Evolutionary conservation across 2,888 invertebrate genomes (phyloP).

Genomic region (Hyppa rectilinea): DNA sequence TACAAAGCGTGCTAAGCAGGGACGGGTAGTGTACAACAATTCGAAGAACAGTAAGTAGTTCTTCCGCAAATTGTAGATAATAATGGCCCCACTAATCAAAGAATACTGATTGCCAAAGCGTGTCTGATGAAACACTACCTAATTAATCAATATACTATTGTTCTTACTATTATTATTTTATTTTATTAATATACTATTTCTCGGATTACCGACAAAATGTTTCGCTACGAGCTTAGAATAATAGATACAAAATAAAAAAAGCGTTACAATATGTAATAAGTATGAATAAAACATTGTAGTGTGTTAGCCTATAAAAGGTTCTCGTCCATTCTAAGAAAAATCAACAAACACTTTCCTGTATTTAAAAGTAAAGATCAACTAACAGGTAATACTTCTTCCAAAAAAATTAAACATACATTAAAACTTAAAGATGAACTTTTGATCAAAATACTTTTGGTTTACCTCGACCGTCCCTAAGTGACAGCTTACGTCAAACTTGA

Average conservation of each 20-base stretch:
- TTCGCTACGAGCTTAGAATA: neutral
- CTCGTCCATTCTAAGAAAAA: neutral
- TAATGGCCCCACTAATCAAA: neutral
- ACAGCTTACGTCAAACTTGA: slow-evolving; percentile 18
- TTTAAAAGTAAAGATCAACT: neutral
- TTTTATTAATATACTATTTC: too few species aligned
- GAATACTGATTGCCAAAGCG: neutral
- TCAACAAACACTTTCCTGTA: neutral
- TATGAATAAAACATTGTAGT: neutral
- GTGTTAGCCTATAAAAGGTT: neutral
- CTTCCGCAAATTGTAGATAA: neutral
- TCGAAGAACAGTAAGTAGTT: neutral
- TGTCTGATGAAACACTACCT: neutral
- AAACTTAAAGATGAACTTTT: neutral
- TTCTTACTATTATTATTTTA: too few species aligned
- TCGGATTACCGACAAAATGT: neutral
- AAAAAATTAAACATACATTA: neutral
- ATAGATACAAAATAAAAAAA: neutral
- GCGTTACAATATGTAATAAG: too few species aligned
- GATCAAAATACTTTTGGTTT: neutral
- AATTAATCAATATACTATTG: neutral
- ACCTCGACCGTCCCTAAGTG: neutral
- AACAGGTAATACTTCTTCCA: neutral
- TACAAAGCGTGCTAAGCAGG: neutral
- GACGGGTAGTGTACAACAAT: neutral